Evolutionary conservation across 1,140 invertebrate genomes (phyloP).

Genomic region (Sycophila sp.): DNA sequence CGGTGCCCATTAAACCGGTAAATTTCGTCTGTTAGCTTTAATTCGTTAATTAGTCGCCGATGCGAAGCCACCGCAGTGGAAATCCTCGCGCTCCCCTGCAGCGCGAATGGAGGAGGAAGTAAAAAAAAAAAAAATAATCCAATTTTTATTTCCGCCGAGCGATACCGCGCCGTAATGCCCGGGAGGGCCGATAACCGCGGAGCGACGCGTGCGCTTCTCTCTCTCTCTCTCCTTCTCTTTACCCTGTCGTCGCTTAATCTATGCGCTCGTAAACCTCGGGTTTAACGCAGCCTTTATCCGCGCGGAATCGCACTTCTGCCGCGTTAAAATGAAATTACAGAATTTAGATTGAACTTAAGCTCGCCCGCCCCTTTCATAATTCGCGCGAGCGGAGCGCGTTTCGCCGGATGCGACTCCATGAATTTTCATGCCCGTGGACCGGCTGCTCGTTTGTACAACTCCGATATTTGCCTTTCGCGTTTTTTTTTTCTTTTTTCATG

Average conservation of each 20-base stretch:
- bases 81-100: background rate
- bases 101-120: too few relatives aligned
- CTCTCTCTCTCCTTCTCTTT: background rate
- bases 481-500: too few relatives aligned
- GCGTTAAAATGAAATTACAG: slow-evolving; percentile 11
- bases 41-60: slow-evolving; percentile 7
- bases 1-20: slow-evolving; percentile 4
- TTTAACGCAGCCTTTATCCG: background rate
- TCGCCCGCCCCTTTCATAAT: too few relatives aligned
- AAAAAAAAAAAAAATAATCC: background rate
- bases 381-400: too few relatives aligned
- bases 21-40: background rate
- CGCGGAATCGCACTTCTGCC: background rate
- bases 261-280: slow-evolving; percentile 19
- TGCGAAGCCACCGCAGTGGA: background rate
- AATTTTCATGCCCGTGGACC: too few relatives aligned
- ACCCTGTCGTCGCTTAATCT: slow-evolving; percentile 22
- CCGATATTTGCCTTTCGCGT: too few relatives aligned
- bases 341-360: too few relatives aligned
- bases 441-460: too few relatives aligned
- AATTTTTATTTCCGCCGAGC: too few relatives aligned
- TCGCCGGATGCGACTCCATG: too few relatives aligned
- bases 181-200: slow-evolving; percentile 3
- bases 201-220: slow-evolving; percentile 7
- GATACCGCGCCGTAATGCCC: background rate